These are phyloP conservation scores for Lathamus discolor DNA, from an alignment of 2,113 vertebrate genomes.

Conservation along the genomic window DNA sequence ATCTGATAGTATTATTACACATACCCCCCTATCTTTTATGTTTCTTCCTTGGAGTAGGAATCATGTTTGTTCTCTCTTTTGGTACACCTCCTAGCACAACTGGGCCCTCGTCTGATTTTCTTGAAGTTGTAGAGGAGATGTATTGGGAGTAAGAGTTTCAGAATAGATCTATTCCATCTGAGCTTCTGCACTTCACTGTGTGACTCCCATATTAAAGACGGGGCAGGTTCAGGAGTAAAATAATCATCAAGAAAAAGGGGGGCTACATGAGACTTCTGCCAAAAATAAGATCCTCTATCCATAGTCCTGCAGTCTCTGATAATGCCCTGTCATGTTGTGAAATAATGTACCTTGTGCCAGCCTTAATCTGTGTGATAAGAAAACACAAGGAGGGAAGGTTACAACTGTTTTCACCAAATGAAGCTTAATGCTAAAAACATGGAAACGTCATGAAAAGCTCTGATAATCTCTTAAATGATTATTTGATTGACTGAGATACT, in stretches of 20 bases:
- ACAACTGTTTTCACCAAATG: neutral
- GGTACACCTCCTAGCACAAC: neutral
- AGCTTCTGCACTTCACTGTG: neutral
- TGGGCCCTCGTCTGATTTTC: slow-evolving; percentile 19
- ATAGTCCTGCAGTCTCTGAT: neutral
- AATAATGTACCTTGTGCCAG: neutral
- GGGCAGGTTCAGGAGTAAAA: slow-evolving; percentile 16
- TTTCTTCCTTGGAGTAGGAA: neutral
- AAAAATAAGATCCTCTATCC: neutral
- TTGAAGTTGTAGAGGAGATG: neutral
- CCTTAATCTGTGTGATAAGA: neutral
- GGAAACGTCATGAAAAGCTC: neutral
- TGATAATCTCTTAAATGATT: neutral
- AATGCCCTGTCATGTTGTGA: neutral
- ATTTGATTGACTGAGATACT: neutral
- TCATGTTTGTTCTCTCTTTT: neutral
- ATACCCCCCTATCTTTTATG: neutral
- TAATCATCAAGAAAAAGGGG: neutral
- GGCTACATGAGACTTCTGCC: neutral
- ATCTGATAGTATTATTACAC: neutral
- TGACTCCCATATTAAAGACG: neutral
- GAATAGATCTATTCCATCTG: slow-evolving; percentile 17
- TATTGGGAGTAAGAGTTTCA: slow-evolving; percentile 14
- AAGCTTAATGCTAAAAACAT: neutral
- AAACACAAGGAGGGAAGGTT: neutral